A percentile compares a stretch with the other conserved stretches of the same genome.
phyloP scores from a whole-genome alignment of 2,113 vertebrate genomes.

The Tiliqua scincoides region DNA sequence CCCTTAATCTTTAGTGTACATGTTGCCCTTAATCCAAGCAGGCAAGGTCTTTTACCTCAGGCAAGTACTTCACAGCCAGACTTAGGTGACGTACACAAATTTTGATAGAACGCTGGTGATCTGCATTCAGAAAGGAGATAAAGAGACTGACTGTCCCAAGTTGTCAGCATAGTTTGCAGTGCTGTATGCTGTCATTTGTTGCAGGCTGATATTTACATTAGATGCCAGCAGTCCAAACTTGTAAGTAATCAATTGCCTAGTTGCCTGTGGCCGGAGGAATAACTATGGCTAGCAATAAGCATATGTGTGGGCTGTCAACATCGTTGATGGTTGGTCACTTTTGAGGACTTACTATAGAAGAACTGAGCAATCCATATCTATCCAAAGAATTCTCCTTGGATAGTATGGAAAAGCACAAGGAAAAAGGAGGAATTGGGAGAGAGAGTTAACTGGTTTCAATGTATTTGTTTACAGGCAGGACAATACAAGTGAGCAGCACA shows the following conservation, averaged over 20 bases:
- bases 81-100: neutral
- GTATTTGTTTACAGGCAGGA: neutral
- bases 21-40: neutral
- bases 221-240: neutral
- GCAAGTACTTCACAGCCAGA: too few species aligned
- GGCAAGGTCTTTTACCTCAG: neutral
- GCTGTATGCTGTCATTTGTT: too few species aligned
- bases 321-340: neutral
- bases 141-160: too few species aligned
- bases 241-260: neutral
- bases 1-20: neutral
- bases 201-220: neutral
- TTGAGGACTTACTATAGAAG: neutral
- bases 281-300: neutral
- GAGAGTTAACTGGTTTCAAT: neutral
- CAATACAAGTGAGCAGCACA: neutral
- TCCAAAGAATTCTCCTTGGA: neutral
- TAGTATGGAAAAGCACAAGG: neutral
- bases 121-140: too few species aligned
- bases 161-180: neutral
- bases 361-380: neutral
- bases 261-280: neutral
- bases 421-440: neutral
- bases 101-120: too few species aligned
- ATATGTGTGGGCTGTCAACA: too few species aligned